Evolutionary conservation across 2,113 vertebrate genomes (phyloP), one percentile per base, ranked within the genome.

Genomic region (Nothoprocta perdicaria): DNA sequence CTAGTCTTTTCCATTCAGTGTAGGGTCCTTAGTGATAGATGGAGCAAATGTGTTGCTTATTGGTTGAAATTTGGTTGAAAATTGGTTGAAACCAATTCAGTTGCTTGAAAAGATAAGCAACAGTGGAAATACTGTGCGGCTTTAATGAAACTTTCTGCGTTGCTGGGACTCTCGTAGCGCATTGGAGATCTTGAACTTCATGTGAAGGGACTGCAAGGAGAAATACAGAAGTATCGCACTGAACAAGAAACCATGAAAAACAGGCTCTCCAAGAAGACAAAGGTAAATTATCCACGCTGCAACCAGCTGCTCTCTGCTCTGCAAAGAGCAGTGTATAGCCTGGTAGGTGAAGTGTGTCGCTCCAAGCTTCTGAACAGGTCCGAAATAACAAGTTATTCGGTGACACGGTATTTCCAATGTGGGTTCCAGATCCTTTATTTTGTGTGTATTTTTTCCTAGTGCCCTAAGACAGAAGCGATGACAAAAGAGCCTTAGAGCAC

Each of bases 131-230:
- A 55, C 14, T 38, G 41, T 13, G 19, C 18, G 19, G 27, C 38
- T 33, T 62, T 41, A 41, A 38, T 86, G 82, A 78, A 55, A 84
- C 16, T 57, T 29, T 14, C 1, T 2, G 0, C 61, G 35, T 3
- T 53, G 8, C 24, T 1, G 0, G 57, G 13, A 7, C 62, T 92
- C 81, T 89, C 89, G 29, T 89, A 98, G 97, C 80, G 26, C 31
- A 67, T 97, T 3, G 3, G 48, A 45, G 89, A 97, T 62, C 86
- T 98, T 94, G 95, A 97, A 38, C 31, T 2, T 1, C 88, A 94
- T 29, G 62, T 97, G 80, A 35, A 87, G 72, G 31, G 84, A 53
- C 86, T 96, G 45, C 85, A 88, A 78, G 35, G 60, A 9, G 81
- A 97, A 31, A n/a, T 94, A 9, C 85, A 29, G 35, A 94, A 80